A percentile compares a stretch with the other conserved stretches of the same genome.
Evolutionary conservation across 2,113 vertebrate species (phyloP).

Genomic region (Alligator sinensis): DNA sequence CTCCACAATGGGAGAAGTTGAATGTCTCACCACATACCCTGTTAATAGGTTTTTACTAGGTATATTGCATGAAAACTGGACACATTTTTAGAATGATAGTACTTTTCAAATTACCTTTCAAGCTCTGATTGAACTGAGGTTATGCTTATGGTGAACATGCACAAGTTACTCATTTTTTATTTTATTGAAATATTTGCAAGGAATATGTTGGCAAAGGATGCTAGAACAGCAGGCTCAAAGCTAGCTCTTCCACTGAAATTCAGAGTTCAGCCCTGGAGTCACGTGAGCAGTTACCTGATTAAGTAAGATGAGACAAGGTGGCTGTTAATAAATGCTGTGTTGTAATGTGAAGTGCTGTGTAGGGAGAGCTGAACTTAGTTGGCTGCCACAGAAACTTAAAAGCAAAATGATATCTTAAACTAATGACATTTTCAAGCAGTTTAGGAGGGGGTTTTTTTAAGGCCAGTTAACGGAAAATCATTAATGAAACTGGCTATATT

Average conservation of each 20-base stretch:
- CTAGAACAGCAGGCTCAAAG: not conserved
- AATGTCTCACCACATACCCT: slow-evolving; percentile 7
- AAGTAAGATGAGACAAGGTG: not conserved
- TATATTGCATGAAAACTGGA: slow-evolving; percentile 21
- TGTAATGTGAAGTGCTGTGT: not conserved
- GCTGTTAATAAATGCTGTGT: not conserved
- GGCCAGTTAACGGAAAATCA: not conserved
- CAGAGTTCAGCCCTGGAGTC: not conserved
- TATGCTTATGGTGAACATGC: not conserved
- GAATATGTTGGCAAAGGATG: not conserved
- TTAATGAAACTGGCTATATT: not conserved
- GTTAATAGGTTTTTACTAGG: slow-evolving; percentile 30
- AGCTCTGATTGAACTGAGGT: not conserved
- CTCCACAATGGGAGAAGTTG: slow-evolving; percentile 15
- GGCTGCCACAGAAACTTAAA: not conserved
- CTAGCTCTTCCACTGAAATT: slow-evolving; percentile 37
- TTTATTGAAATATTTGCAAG: not conserved
- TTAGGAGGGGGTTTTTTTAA: not conserved
- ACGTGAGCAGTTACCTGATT: not conserved
- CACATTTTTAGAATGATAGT: slow-evolving; percentile 31
- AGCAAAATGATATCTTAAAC: not conserved
- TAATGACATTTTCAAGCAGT: not conserved
- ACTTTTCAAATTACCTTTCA: slow-evolving; percentile 20
- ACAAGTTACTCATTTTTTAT: slow-evolving; percentile 38
- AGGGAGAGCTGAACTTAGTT: not conserved